Base-by-base conservation (phyloP, 2,113 vertebrate genomes). In the Aldabrachelys gigantea region DNA sequence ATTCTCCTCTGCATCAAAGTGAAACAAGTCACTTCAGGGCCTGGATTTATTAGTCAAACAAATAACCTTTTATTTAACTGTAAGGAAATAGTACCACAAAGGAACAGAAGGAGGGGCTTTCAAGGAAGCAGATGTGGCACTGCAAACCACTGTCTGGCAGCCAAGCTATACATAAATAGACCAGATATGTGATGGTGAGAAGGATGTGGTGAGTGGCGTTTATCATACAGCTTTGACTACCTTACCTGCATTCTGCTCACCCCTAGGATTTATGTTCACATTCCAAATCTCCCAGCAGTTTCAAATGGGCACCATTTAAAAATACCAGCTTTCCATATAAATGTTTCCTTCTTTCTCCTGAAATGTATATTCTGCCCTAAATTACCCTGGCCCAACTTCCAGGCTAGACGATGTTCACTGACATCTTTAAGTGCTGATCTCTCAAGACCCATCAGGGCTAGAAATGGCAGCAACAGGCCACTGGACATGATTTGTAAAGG, bases 291-390 rank as follows among this genome's bases (percentile, higher is more conserved):
- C 93, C 94, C 96, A 96, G n/a, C 90, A 82, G 65, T 57, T 96
- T 88, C 89, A 96, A 96, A 93, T 92, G 96, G 89, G 88, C 95
- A 94, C 87, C 90, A 94, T 79, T 88, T 91, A 94, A 91, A 87
- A 80, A 65, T 89, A 88, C 6, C 69, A 72, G 82, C 89, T 86
- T 96, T 76, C 41, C 79, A 41, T 62, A 97, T 93, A 97, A 95
- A 95, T n/a, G 52, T 97, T 97, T 94, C 94, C 93, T 95, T 89
- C 79, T 87, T 4, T 1, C 75, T 85, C 95, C 93, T 92, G 88
- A 96, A 96, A 96, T 83, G 79, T n/a, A 78, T 95, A 78, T 91
- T 82, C 88, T 81, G 31, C 75, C 83, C 76, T 90, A 87, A 95
- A 90, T 83, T 59, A 88, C 0, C 0, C 2, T 57, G 62, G 84